Evolutionary conservation across 64 coral and sea anemone species (phyloP).

Genomic region (Orbicella faveolata): DNA sequence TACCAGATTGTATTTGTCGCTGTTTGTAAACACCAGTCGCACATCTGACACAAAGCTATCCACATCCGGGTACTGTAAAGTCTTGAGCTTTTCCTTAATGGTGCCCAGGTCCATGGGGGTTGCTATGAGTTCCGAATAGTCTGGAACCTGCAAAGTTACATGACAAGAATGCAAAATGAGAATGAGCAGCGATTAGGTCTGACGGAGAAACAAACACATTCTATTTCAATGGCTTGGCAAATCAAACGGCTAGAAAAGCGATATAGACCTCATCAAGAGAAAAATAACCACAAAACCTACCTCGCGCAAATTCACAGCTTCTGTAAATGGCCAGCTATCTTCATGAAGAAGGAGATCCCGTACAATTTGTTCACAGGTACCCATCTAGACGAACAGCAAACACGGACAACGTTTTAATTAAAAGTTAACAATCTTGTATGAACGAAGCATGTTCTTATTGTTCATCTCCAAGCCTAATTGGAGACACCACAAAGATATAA

Average conservation of each 20-base stretch:
- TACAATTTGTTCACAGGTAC: constrained; percentile 45
- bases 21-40: constrained; percentile 72
- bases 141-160: constrained; percentile 56
- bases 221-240: no score
- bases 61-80: constrained; percentile 44
- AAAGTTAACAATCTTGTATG: background rate
- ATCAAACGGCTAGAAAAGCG: no score
- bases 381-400: background rate
- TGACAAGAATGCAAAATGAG: background rate
- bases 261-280: background rate
- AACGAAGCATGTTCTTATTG: no score
- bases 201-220: no score
- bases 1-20: constrained; percentile 84
- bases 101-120: constrained; percentile 85
- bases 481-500: no score
- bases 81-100: constrained; percentile 60
- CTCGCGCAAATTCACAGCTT: constrained; percentile 73
- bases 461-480: no score
- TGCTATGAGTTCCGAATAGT: constrained; percentile 72
- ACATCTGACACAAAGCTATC: constrained; percentile 66
- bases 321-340: constrained; percentile 80
- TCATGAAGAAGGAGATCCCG: constrained; percentile 30
- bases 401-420: background rate
- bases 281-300: constrained; percentile 8
- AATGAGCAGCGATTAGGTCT: no score